Base-by-base conservation (phyloP, 2,797 vertebrate species). In the Pangasius krempfi region DNA sequence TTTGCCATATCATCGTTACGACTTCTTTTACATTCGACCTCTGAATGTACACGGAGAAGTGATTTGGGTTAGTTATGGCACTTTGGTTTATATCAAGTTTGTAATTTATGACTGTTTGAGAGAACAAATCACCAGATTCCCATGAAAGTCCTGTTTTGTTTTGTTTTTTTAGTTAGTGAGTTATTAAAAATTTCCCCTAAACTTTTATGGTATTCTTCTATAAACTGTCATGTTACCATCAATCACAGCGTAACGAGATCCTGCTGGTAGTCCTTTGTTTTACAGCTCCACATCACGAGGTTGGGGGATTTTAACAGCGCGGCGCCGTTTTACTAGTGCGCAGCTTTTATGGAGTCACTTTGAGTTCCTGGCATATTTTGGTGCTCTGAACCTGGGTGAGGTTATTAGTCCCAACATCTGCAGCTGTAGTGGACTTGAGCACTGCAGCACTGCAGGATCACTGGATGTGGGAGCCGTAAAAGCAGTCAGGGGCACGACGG, bases 211-310 rank as follows among this genome's bases (percentile, higher is more conserved):
- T 64, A 16, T 70, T 85, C 25, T n/a, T 54, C 86, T 79, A 6
- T 7, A 30, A 62, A 89, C 87, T 88, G 86, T 90, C 89, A 88
- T 58, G 62, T 86, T 91, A 88, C 89, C 86, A 81, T 90, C 87
- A 75, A 84, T 88, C 88, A 47, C 40, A n/a, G 87, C 52, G 25
- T 78, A 84, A 87, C 66, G 50, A 18, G 81, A 47, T 90, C 90
- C 93, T 94, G 93, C 92, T 94, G 93, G 91, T 94, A 88, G 90
- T 93, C 92, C 90, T 92, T 93, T 86, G 89, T 94, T 96, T 96
- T 94, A 95, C 90, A 92, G 93, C 92, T 89, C 87, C 90, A 92
- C 94, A 94, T 94, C 93, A 88, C 90, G 92, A 91, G 90, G 92
- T 89, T 86, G 91, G 89, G 88, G 88, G 93, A 92, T 95, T 95